Percentiles rank a stretch among this genome's conserved stretches.
These are phyloP conservation scores for human DNA, from an alignment of 2,113 vertebrate genomes.

Conservation along the genomic window DNA sequence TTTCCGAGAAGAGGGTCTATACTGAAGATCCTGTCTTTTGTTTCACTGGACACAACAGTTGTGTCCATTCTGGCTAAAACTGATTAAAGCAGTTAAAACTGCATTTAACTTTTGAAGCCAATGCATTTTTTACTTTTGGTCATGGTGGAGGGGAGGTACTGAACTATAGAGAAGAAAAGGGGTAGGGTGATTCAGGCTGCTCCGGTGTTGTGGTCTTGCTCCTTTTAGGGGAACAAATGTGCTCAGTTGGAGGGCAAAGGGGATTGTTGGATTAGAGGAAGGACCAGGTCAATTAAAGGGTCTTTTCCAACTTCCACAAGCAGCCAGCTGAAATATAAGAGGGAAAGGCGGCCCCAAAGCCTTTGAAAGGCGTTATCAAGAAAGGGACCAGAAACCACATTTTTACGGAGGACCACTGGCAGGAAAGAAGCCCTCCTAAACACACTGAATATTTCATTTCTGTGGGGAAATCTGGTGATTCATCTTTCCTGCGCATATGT, in stretches of 20 bases:
- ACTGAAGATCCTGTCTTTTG: not conserved
- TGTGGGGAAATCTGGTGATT: constrained; percentile 84
- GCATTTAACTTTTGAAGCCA: constrained; percentile 46
- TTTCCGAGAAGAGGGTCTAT: not conserved
- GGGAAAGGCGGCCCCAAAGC: not conserved
- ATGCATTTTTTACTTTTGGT: not conserved
- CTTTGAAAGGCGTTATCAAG: constrained; percentile 34
- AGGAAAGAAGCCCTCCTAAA: constrained; percentile 55
- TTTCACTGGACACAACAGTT: constrained; percentile 16
- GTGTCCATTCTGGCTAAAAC: not conserved
- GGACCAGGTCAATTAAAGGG: not conserved
- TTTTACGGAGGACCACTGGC: constrained; percentile 44
- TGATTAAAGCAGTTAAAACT: not conserved
- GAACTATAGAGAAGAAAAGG: not conserved
- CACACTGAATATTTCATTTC: constrained; percentile 90
- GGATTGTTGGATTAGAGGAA: not conserved
- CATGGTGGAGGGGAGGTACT: not conserved
- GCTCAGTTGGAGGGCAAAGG: not conserved
- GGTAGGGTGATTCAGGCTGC: not conserved
- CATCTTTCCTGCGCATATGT: constrained; percentile 88
- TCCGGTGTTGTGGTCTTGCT: not conserved
- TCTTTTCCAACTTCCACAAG: constrained; percentile 30
- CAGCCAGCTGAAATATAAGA: not conserved
- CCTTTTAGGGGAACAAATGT: not conserved
- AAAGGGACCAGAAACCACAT: constrained; percentile 35